Percentiles rank a stretch among this genome's conserved stretches.
Evolutionary conservation across 2,113 vertebrate species (phyloP).

Genomic region (Sclerurus mexicanus): DNA sequence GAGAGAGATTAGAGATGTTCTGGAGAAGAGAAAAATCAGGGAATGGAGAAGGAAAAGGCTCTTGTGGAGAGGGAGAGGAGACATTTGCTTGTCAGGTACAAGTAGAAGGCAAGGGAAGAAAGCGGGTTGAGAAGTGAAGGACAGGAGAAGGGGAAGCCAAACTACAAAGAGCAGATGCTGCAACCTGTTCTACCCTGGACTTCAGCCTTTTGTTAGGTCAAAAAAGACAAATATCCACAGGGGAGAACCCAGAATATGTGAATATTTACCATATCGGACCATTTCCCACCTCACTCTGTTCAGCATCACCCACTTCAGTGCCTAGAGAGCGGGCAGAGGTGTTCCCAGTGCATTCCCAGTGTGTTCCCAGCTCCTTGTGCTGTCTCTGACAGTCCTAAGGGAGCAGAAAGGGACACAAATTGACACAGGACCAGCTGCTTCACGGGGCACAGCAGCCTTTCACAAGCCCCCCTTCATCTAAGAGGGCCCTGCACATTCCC

Average conservation of each 20-base stretch:
- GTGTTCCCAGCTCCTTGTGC: not conserved
- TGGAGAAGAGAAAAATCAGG: not conserved
- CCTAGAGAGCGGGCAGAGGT: not conserved
- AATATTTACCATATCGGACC: not conserved
- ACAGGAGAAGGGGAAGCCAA: not conserved
- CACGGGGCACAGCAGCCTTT: not conserved
- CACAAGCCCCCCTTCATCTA: not conserved
- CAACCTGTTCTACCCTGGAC: not conserved
- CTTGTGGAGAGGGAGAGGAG: not conserved
- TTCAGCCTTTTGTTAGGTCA: not conserved
- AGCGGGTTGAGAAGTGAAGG: not conserved
- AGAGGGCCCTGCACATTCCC: not conserved
- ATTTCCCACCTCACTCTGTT: not conserved
- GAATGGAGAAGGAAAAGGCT: not conserved
- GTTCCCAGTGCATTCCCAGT: not conserved
- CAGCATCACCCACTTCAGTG: not conserved
- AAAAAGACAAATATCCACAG: not conserved
- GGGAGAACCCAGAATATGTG: not conserved
- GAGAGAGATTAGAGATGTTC: constrained; percentile 12
- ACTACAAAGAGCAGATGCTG: not conserved
- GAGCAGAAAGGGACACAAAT: not conserved
- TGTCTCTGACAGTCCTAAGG: not conserved
- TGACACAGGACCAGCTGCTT: not conserved
- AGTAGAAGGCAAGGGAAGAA: not conserved
- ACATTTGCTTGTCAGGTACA: not conserved